Evolutionary conservation across 1,140 invertebrate genomes (phyloP).

Genomic region (Meteorus sp.): DNA sequence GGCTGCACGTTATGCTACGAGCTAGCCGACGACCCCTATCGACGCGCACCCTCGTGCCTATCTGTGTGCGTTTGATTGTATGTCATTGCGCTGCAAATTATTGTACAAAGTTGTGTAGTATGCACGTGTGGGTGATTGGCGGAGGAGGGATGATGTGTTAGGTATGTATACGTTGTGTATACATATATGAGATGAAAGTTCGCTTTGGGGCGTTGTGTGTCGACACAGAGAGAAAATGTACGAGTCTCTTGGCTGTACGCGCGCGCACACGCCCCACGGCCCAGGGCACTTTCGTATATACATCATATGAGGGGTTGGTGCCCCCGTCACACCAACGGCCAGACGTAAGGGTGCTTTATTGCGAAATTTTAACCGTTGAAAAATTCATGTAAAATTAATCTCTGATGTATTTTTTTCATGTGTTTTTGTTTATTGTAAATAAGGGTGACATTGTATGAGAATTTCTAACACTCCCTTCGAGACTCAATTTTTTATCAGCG

Average conservation of each 20-base stretch:
- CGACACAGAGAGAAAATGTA: neutral
- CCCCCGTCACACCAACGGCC: too few species aligned
- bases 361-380: too few species aligned
- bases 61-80: neutral
- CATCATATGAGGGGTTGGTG: neutral
- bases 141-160: neutral
- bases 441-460: too few species aligned
- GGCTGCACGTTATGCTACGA: neutral
- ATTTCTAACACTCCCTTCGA: too few species aligned
- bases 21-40: constrained; percentile 20
- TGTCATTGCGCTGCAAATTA: too few species aligned
- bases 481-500: too few species aligned
- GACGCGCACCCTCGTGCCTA: constrained; percentile 4
- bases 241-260: neutral
- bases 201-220: neutral
- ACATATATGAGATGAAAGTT: neutral
- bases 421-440: too few species aligned
- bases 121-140: neutral
- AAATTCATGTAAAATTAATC: too few species aligned
- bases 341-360: too few species aligned
- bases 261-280: too few species aligned
- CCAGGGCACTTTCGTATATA: neutral
- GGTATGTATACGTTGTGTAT: too few species aligned
- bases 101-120: neutral
- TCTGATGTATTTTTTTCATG: too few species aligned